Evolutionary conservation across 2,888 invertebrate species (phyloP).

Genomic region (Callosobruchus maculatus): DNA sequence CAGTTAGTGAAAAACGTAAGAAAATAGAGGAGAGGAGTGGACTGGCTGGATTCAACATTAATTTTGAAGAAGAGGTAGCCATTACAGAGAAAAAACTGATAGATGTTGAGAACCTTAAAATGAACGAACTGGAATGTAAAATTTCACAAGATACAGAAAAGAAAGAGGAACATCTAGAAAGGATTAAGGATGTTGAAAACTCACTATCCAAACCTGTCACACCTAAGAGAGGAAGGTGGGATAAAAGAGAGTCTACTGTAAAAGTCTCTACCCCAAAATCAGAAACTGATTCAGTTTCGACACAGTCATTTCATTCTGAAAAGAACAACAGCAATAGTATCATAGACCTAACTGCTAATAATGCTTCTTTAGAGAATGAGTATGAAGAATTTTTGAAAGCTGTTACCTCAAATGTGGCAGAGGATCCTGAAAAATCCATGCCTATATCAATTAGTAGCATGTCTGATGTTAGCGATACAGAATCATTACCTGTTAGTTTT

Average conservation of each 20-base stretch:
- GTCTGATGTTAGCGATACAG: conserved; percentile 3
- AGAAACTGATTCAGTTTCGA: not conserved
- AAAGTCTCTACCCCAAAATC: not conserved
- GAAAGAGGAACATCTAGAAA: not conserved
- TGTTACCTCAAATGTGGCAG: conserved; percentile 42
- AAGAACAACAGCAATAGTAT: not conserved
- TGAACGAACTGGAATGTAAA: conserved; percentile 23
- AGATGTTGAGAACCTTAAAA: conserved; percentile 25
- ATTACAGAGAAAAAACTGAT: conserved; percentile 19
- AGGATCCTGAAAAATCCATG: not conserved
- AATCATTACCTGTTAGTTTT: not conserved
- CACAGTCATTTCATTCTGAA: not conserved
- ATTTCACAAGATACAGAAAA: conserved; percentile 8
- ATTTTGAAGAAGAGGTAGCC: not conserved
- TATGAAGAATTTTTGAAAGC: conserved; percentile 61
- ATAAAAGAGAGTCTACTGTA: conserved; percentile 9
- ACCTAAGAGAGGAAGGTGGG: conserved; percentile 22
- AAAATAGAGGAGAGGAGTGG: not conserved
- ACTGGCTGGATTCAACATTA: not conserved
- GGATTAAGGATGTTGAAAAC: conserved; percentile 1
- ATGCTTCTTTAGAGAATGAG: conserved; percentile 43
- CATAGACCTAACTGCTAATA: conserved; percentile 7
- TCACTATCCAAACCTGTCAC: conserved; percentile 2
- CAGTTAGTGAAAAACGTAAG: not conserved
- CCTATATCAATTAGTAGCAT: conserved; percentile 5